Evolutionary conservation across 2,888 invertebrate species (phyloP).

Genomic region (Caenorhabditis sinica): DNA sequence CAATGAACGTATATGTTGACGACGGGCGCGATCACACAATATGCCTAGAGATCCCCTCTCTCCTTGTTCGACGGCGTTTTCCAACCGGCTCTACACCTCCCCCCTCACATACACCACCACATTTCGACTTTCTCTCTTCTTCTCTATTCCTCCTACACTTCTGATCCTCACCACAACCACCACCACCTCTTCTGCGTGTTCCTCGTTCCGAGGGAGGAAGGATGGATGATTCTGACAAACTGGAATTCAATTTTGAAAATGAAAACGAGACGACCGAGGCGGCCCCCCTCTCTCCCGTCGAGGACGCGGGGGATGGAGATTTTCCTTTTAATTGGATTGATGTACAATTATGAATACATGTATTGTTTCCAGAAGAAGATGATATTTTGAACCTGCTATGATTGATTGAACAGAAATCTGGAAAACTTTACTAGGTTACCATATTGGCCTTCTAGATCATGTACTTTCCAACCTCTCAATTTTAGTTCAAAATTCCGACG

Average conservation of each 20-base stretch:
- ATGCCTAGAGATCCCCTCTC: constrained; percentile 43
- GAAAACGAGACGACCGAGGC: constrained; percentile 11
- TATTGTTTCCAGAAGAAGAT: neutral
- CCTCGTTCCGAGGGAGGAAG: constrained; percentile 24
- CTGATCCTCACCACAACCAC: constrained; percentile 3
- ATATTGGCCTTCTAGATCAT: too few relatives aligned
- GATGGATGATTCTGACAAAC: constrained; percentile 31
- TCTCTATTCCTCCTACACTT: constrained; percentile 20
- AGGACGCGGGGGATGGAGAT: neutral
- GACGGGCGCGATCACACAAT: constrained; percentile 51
- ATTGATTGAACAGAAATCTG: too few relatives aligned
- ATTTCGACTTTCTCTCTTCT: constrained; percentile 40
- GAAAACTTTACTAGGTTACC: too few relatives aligned
- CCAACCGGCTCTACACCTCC: constrained; percentile 61
- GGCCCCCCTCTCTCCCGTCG: neutral
- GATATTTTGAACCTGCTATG: constrained; percentile 3
- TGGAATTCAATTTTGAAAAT: constrained; percentile 41
- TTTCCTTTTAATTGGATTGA: constrained; percentile 11
- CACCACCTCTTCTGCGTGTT: constrained; percentile 26
- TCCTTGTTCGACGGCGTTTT: constrained; percentile 45
- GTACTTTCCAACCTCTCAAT: too few relatives aligned
- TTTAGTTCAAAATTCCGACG: too few relatives aligned
- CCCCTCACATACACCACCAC: constrained; percentile 5
- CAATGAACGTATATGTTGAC: constrained; percentile 50
- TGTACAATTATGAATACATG: constrained; percentile 15